These are phyloP conservation scores for Danio albolineatus DNA, from an alignment of 2,797 vertebrate genomes.

Conservation along the genomic window DNA sequence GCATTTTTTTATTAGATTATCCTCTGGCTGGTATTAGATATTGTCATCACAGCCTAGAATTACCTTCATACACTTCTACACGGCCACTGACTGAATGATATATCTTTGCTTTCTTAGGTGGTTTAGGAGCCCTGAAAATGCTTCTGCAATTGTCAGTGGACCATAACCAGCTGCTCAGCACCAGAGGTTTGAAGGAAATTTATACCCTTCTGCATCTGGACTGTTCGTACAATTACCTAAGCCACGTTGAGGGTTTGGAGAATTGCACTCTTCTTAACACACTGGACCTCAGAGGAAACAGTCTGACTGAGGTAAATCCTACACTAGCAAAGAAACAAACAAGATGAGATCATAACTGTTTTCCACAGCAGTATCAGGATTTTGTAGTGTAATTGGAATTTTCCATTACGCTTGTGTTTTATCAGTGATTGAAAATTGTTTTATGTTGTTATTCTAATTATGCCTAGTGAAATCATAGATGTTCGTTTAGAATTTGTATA, in stretches of 20 bases:
- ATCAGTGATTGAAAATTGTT: constrained; percentile 8
- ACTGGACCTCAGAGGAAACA: constrained; percentile 90
- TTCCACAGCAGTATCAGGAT: not conserved
- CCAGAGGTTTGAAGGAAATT: constrained; percentile 82
- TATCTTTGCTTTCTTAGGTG: constrained; percentile 78
- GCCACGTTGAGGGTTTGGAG: constrained; percentile 84
- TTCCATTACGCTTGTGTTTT: constrained; percentile 39
- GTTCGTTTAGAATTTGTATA: not conserved
- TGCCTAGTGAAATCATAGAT: not conserved
- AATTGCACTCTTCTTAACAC: constrained; percentile 86
- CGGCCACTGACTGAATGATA: constrained; percentile 41
- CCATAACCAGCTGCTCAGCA: constrained; percentile 93
- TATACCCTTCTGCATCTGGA: constrained; percentile 86
- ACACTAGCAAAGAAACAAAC: constrained; percentile 11
- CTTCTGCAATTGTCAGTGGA: constrained; percentile 87
- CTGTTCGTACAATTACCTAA: constrained; percentile 92
- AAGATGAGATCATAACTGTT: constrained; percentile 1
- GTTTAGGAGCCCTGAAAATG: constrained; percentile 83
- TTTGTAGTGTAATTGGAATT: not conserved
- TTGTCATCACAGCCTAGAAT: constrained; percentile 20
- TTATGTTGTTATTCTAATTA: constrained; percentile 19
- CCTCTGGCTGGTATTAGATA: constrained; percentile 40
- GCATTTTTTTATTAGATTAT: constrained; percentile 46
- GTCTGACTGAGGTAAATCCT: constrained; percentile 85
- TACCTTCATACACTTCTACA: not conserved